These are phyloP conservation scores for Sporophila hypoxantha DNA, from an alignment of 2,113 vertebrate species.

Conservation along the genomic window DNA sequence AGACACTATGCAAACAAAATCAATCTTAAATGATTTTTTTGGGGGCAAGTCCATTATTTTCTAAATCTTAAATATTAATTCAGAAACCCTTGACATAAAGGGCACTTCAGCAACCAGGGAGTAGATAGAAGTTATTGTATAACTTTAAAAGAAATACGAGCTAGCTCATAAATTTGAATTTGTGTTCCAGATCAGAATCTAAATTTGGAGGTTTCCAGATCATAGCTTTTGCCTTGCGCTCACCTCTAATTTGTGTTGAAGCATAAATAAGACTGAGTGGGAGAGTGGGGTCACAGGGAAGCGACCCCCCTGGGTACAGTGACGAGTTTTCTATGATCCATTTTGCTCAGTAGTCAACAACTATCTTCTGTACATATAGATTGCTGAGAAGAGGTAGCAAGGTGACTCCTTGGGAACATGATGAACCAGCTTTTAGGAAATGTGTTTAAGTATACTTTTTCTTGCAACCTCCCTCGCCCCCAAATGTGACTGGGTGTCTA, in stretches of 20 bases:
- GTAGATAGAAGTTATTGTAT: not conserved
- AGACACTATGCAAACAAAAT: not conserved
- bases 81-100: not conserved
- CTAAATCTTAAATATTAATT: not conserved
- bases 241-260: not conserved
- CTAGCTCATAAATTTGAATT: not conserved
- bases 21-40: not conserved
- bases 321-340: not conserved
- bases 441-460: not conserved
- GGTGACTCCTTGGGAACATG: not conserved
- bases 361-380: not conserved
- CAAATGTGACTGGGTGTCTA: not conserved
- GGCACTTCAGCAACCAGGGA: not conserved
- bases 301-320: rapidly evolving
- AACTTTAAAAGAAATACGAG: not conserved
- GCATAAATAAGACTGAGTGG: not conserved
- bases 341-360: not conserved
- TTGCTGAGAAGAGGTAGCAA: not conserved
- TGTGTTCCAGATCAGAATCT: not conserved
- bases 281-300: not conserved
- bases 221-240: not conserved
- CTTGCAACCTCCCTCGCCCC: rapidly evolving
- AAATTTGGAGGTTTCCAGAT: not conserved
- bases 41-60: not conserved
- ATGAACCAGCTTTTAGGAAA: not conserved